A percentile compares a stretch with the other conserved stretches of the same genome.
Conservation (phyloP, 2,113 vertebrate species). For the Callocephalon fimbriatum region DNA sequence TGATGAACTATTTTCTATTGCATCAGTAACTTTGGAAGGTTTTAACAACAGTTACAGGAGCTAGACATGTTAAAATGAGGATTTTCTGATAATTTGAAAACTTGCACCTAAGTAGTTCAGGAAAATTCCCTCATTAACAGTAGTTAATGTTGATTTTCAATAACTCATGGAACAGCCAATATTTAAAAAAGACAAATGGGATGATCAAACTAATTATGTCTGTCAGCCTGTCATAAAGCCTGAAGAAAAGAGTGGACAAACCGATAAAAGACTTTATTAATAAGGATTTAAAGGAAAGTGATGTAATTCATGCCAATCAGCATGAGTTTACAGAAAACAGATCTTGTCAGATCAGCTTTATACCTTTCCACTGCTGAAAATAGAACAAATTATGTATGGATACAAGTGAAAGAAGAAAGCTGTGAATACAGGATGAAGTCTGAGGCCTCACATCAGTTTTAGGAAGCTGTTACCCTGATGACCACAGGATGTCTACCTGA, state of each 20-base stretch:
- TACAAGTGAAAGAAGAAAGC: not conserved
- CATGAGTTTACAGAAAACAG: not conserved
- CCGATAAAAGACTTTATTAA: not conserved
- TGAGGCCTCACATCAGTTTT: rapidly evolving
- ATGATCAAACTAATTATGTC: not conserved
- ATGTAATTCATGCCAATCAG: not conserved
- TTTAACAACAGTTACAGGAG: not conserved
- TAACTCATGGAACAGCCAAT: not conserved
- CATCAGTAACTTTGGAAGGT: not conserved
- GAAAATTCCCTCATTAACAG: not conserved
- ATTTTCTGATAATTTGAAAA: not conserved
- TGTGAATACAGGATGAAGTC: no score
- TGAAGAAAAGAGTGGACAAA: not conserved
- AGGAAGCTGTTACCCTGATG: not conserved
- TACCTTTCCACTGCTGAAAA: not conserved
- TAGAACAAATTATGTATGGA: not conserved
- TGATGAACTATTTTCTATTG: not conserved
- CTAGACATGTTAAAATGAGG: not conserved
- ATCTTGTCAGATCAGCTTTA: not conserved
- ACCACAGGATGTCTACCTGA: rapidly evolving
- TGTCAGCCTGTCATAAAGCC: not conserved
- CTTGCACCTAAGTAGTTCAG: not conserved
- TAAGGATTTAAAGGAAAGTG: not conserved
- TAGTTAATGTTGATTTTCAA: not conserved
- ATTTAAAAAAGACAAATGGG: not conserved